Percentiles rank a stretch among this genome's conserved stretches.
Evolutionary conservation across 2,113 vertebrate species (phyloP).

Genomic region (Aptenodytes forsteri): DNA sequence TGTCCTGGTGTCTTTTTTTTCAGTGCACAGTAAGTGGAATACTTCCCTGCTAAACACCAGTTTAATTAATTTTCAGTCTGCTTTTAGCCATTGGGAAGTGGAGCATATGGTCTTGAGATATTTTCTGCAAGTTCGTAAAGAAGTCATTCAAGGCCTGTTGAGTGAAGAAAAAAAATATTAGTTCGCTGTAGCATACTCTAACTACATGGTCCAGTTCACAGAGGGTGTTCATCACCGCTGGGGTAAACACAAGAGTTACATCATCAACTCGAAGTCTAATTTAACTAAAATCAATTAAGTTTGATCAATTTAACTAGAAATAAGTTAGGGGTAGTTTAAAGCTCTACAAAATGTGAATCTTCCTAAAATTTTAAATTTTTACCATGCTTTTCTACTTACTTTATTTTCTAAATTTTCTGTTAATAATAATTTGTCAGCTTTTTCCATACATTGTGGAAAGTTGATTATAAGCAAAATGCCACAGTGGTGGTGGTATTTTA

Average conservation of each 20-base stretch:
- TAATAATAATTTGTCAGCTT: neutral
- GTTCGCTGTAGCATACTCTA: neutral
- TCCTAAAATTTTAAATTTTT: neutral
- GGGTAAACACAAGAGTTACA: neutral
- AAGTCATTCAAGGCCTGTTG: neutral
- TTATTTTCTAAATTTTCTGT: neutral
- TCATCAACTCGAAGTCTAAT: neutral
- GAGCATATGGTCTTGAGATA: neutral
- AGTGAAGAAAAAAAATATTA: neutral
- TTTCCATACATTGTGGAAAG: neutral
- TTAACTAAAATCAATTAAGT: neutral
- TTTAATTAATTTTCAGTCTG: neutral
- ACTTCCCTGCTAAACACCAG: neutral
- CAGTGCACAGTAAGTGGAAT: neutral
- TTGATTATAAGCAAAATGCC: neutral
- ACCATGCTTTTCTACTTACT: neutral
- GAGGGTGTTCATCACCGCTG: neutral
- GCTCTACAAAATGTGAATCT: neutral
- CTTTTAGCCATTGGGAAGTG: neutral
- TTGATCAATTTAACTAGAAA: neutral
- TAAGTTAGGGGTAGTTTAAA: neutral
- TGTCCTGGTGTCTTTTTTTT: neutral
- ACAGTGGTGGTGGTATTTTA: neutral
- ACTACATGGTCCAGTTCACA: neutral
- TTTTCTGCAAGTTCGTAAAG: neutral